These are phyloP conservation scores for Etheostoma spectabile DNA, from an alignment of 2,113 vertebrate species.

Conservation along the genomic window DNA sequence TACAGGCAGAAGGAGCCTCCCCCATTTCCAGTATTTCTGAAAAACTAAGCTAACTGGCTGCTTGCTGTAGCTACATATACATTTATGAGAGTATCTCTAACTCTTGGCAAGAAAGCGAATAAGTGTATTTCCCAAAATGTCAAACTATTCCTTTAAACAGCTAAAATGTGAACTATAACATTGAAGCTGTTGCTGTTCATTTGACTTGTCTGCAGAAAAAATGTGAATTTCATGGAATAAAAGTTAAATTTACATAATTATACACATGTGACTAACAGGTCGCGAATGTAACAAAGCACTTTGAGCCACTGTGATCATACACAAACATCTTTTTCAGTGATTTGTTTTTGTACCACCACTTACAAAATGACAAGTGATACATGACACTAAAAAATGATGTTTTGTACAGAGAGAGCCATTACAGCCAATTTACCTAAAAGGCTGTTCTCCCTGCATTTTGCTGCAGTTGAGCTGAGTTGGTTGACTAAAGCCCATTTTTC, in stretches of 20 bases:
- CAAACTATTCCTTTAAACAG: not conserved
- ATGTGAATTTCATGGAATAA: slow-evolving; percentile 1
- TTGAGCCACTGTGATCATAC: slow-evolving; percentile 7
- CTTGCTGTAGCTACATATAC: not conserved
- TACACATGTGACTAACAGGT: not conserved
- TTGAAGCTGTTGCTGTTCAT: slow-evolving; percentile 12
- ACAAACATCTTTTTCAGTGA: slow-evolving; percentile 15
- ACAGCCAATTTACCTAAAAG: slow-evolving; percentile 44
- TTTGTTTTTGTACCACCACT: slow-evolving; percentile 7
- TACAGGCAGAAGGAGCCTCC: too few relatives aligned
- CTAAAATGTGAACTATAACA: not conserved
- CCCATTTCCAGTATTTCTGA: not conserved
- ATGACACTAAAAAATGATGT: slow-evolving; percentile 16
- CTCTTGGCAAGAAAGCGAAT: too few relatives aligned
- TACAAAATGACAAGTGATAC: slow-evolving; percentile 2
- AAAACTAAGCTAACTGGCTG: not conserved
- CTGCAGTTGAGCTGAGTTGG: slow-evolving; percentile 33
- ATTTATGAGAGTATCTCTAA: not conserved
- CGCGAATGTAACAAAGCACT: slow-evolving; percentile 1
- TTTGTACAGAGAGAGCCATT: slow-evolving; percentile 21
- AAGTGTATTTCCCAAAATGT: not conserved
- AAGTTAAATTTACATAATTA: not conserved
- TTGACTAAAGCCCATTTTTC: slow-evolving; percentile 60
- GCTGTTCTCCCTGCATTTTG: slow-evolving; percentile 30
- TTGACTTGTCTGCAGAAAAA: slow-evolving; percentile 2